Evolutionary conservation across 2,113 vertebrate genomes (phyloP).

Genomic region (Stercorarius parasiticus): DNA sequence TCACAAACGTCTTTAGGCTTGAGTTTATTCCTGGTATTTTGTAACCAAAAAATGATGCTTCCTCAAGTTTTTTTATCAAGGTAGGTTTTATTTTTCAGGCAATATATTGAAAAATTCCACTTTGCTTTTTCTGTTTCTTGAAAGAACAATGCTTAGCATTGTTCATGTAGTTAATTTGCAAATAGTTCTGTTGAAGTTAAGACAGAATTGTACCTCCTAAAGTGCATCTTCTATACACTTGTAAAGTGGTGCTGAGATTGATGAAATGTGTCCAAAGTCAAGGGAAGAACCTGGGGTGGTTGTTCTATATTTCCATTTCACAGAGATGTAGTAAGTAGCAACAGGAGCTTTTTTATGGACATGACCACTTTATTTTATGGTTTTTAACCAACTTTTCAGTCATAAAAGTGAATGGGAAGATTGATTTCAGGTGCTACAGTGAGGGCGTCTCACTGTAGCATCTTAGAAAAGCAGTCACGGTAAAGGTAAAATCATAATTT

Average conservation of each 20-base stretch:
- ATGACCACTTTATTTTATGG: background rate
- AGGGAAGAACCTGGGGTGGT: background rate
- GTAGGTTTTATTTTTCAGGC: background rate
- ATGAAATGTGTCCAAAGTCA: background rate
- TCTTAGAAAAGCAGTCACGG: background rate
- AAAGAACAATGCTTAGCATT: background rate
- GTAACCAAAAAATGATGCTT: background rate
- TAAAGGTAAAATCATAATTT: background rate
- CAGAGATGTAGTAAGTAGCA: background rate
- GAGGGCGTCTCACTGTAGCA: too few species aligned
- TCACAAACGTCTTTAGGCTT: background rate
- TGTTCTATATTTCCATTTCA: background rate
- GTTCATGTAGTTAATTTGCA: background rate
- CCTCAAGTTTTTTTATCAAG: background rate
- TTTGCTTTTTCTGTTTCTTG: background rate
- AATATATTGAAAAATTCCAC: background rate
- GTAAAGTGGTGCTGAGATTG: background rate
- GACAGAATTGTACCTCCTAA: background rate
- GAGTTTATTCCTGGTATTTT: background rate
- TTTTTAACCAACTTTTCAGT: background rate
- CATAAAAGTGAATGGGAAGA: background rate
- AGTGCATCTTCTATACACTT: background rate
- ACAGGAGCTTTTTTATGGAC: background rate
- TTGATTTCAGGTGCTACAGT: background rate
- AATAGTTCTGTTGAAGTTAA: background rate